These are phyloP conservation scores for Eonycteris spelaea DNA, from an alignment of 2,113 vertebrate genomes.

Conservation along the genomic window DNA sequence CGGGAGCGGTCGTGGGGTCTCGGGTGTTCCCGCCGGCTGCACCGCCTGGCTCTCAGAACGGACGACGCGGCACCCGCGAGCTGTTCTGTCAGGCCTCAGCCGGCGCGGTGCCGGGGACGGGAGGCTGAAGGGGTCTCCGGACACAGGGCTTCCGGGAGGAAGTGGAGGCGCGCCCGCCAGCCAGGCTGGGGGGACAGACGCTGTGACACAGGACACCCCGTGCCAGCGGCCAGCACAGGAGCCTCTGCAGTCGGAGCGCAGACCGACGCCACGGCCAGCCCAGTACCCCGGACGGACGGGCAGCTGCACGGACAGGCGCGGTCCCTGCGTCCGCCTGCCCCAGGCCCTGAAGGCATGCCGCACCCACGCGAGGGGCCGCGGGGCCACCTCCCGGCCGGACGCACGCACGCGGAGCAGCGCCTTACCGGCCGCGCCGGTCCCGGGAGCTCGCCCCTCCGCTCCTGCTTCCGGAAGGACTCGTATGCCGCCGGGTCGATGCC, in stretches of 20 bases:
- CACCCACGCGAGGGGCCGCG: too few species aligned
- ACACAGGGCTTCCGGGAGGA: neutral
- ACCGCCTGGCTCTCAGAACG: neutral
- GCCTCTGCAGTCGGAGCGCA: fast-evolving
- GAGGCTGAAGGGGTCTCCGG: neutral
- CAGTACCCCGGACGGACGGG: fast-evolving
- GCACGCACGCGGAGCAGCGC: neutral
- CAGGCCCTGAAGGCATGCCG: too few species aligned
- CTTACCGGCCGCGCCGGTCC: slow-evolving; percentile 88
- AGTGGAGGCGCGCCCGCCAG: fast-evolving
- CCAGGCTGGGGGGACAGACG: fast-evolving
- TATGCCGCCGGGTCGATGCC: slow-evolving; percentile 88
- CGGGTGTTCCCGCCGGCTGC: neutral
- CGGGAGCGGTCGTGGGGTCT: neutral
- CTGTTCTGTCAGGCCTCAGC: neutral
- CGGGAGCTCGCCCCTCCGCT: slow-evolving; percentile 86
- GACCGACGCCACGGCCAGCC: fast-evolving
- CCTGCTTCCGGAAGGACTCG: slow-evolving; percentile 89
- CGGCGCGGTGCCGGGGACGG: neutral
- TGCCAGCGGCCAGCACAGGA: neutral
- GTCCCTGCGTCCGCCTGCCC: too few species aligned
- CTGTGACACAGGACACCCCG: fast-evolving
- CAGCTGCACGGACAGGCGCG: too few species aligned
- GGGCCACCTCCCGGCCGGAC: too few species aligned
- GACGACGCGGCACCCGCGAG: neutral